These are phyloP conservation scores for Labeo catla DNA, from an alignment of 2,113 vertebrate genomes.

Conservation along the genomic window DNA sequence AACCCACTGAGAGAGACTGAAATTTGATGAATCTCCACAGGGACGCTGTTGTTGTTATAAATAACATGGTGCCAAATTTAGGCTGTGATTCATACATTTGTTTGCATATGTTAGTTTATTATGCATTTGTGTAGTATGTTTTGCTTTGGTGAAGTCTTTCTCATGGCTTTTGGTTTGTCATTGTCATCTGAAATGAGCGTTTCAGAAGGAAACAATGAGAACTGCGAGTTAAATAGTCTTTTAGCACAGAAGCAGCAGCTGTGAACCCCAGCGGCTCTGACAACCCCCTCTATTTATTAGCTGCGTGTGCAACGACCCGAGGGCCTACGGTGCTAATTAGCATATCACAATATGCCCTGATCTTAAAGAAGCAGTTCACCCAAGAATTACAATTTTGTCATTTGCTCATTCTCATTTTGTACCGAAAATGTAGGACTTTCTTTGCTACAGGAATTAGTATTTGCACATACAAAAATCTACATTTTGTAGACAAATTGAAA, in stretches of 20 bases:
- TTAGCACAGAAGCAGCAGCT: slow-evolving; percentile 42
- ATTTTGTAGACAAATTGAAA: background rate
- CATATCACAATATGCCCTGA: slow-evolving; percentile 51
- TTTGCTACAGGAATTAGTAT: background rate
- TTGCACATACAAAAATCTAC: background rate
- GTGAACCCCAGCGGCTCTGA: slow-evolving; percentile 24
- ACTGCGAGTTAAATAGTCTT: slow-evolving; percentile 48
- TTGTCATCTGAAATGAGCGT: background rate
- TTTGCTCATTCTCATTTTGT: slow-evolving; percentile 40
- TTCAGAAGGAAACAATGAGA: slow-evolving; percentile 26
- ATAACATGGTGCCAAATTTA: slow-evolving; percentile 13
- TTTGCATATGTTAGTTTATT: background rate
- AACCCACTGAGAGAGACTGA: background rate
- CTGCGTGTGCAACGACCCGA: slow-evolving; percentile 19
- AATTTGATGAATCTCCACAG: background rate
- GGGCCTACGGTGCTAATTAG: slow-evolving; percentile 58
- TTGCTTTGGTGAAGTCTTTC: slow-evolving; percentile 12
- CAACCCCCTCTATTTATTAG: slow-evolving; percentile 24
- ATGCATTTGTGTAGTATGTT: background rate
- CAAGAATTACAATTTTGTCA: background rate
- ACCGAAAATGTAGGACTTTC: background rate
- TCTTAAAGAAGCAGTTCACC: slow-evolving; percentile 37
- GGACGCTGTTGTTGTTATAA: slow-evolving; percentile 9
- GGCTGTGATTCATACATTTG: background rate
- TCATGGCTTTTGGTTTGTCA: slow-evolving; percentile 2